A percentile compares a stretch with the other conserved stretches of the same genome.
phyloP scores from a whole-genome alignment of 2,888 invertebrate genomes.

The Coelinius sp. region DNA sequence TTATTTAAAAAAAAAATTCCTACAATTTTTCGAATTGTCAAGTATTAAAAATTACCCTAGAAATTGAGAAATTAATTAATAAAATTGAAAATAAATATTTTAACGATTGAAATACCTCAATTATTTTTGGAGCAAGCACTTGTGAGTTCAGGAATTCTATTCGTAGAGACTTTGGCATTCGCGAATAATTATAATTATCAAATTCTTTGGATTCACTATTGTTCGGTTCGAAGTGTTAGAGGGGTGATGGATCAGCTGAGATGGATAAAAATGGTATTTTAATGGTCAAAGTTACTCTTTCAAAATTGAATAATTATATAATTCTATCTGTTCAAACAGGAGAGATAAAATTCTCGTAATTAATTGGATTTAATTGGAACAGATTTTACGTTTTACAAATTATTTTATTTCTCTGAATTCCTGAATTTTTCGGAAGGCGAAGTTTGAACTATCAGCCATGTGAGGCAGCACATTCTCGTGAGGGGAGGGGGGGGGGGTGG shows the following conservation, averaged over 20 bases:
- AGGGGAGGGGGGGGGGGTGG: too few species aligned
- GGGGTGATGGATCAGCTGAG: background rate
- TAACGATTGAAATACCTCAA: background rate
- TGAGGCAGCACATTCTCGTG: background rate
- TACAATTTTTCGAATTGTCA: background rate
- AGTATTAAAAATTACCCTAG: background rate
- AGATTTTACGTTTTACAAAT: background rate
- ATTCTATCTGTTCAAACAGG: background rate
- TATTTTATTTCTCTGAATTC: background rate
- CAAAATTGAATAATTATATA: background rate
- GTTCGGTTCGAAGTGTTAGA: background rate
- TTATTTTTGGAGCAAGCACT: background rate
- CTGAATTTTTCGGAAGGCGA: background rate
- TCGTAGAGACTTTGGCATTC: background rate
- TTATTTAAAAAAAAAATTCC: too few species aligned
- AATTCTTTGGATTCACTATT: slow-evolving; percentile 1
- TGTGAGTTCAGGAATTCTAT: background rate
- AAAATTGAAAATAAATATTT: background rate
- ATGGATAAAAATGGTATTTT: background rate
- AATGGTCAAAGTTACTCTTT: background rate
- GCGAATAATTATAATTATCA: background rate
- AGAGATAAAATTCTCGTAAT: background rate
- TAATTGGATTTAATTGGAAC: background rate
- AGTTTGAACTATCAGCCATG: background rate
- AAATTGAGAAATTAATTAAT: background rate